Conservation (phyloP, 2,113 vertebrate species). For the Spea bombifrons region DNA sequence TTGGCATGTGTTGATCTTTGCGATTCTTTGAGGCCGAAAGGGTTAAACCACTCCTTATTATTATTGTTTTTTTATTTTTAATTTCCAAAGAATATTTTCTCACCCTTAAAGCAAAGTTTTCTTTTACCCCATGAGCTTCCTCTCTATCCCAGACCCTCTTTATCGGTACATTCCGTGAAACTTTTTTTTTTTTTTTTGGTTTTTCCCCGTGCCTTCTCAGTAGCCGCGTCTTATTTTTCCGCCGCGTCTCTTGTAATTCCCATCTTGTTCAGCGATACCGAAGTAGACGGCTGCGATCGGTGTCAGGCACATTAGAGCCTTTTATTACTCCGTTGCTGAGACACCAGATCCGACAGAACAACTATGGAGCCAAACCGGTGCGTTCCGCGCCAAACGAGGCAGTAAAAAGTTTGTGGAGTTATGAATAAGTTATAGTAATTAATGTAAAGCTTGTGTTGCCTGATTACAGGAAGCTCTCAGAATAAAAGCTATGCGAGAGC, state of each 20-base stretch:
- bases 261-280: not conserved
- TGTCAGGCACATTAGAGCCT: constrained; percentile 4
- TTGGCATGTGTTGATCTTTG: no score
- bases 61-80: no score
- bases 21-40: no score
- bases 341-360: constrained; percentile 7
- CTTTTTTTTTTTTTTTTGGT: not conserved
- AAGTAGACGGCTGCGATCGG: constrained; percentile 1
- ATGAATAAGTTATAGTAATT: constrained; percentile 42
- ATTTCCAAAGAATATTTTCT: no score
- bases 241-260: not conserved
- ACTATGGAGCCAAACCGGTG: constrained; percentile 9
- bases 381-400: constrained; percentile 6
- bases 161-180: no score
- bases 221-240: not conserved
- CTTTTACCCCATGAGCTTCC: no score
- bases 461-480: constrained; percentile 33
- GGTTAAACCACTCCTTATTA: no score
- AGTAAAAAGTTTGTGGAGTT: constrained; percentile 1
- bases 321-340: constrained; percentile 20
- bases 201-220: not conserved
- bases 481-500: constrained; percentile 6
- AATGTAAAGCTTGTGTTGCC: constrained; percentile 16
- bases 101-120: no score
- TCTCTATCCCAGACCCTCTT: no score